These are phyloP conservation scores for Sphaerodactylus townsendi DNA, from an alignment of 2,113 vertebrate genomes.

Conservation along the genomic window DNA sequence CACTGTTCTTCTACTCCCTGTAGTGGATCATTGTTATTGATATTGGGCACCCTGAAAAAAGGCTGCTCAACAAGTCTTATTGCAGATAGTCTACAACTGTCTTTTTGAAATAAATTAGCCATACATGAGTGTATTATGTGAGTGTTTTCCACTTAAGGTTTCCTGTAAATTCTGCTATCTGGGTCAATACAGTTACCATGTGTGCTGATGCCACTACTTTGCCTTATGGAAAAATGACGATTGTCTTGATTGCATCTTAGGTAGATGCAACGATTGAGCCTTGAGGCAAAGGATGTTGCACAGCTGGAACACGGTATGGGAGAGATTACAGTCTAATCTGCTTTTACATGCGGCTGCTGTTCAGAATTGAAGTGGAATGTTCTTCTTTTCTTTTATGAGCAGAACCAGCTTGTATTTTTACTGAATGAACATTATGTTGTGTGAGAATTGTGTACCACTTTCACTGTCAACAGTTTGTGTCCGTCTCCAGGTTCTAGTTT, in stretches of 20 bases:
- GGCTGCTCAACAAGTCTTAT: background rate
- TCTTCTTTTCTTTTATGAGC: conserved; percentile 30
- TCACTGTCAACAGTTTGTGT: accelerated
- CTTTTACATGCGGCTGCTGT: accelerated
- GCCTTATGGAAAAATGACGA: background rate
- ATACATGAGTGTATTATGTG: background rate
- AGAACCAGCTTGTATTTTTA: conserved; percentile 5
- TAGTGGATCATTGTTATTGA: background rate
- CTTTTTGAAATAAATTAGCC: background rate
- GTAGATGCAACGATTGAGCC: conserved; percentile 15
- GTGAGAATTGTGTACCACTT: background rate
- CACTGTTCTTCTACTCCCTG: background rate
- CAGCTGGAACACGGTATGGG: background rate
- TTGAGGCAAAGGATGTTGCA: background rate
- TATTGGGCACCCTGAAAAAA: background rate
- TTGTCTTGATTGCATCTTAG: conserved; percentile 1
- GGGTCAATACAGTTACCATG: conserved; percentile 1
- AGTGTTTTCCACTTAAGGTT: background rate
- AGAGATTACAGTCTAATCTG: background rate
- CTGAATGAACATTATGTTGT: background rate
- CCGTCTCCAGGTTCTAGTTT: background rate
- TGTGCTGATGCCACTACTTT: background rate
- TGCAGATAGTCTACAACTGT: background rate
- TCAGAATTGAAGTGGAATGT: background rate
- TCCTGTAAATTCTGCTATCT: background rate